Base-by-base conservation (phyloP, 2,797 vertebrate genomes). In the Clarias platycephalus region DNA sequence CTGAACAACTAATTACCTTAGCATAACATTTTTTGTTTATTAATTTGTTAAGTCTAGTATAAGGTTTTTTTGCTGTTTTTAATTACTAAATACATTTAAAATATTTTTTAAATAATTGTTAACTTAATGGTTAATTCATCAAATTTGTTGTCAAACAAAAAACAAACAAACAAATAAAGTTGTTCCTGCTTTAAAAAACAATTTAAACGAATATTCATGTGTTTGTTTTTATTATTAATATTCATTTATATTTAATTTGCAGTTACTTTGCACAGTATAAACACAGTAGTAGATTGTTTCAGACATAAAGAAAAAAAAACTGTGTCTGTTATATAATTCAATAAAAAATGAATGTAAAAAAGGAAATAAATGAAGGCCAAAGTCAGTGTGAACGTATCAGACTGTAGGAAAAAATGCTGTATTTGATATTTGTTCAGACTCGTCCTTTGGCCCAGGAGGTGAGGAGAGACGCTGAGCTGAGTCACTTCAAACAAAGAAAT, bases 331-430 rank as follows among this genome's bases (percentile, higher is more conserved):
- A 34, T 22, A 63, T 18, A 28, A 10, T 10, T 12, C 1, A 49
- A 28, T 20, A 53, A 80, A 22, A 66, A 53, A 53, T 0, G 3
- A 53, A 53, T n/a, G n/a, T 13, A 0, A 79, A 71, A 16, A 40
- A 24, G 90, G 90, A 91, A 90, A 90, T 79, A 89, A 88, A 91
- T 90, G 90, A 93, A 94, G 93, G 91, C 92, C 92, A 91, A 92
- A 92, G 94, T 94, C 93, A 94, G 94, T 93, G 92, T 90, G 89
- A 90, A 89, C 84, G 91, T 93, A 92, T 92, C 92, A 81, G 60
- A 92, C 92, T 93, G 91, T 89, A 89, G 88, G 90, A 74, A 87
- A 90, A 70, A 90, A 70, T 86, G 88, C 86, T 66, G 89, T 91
- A 92, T 92, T 92, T 94, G 90, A 93, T 93, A 91, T 94, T 91